Base-by-base conservation (phyloP, 1,140 invertebrate species). In the Marisa cornuarietis region DNA sequence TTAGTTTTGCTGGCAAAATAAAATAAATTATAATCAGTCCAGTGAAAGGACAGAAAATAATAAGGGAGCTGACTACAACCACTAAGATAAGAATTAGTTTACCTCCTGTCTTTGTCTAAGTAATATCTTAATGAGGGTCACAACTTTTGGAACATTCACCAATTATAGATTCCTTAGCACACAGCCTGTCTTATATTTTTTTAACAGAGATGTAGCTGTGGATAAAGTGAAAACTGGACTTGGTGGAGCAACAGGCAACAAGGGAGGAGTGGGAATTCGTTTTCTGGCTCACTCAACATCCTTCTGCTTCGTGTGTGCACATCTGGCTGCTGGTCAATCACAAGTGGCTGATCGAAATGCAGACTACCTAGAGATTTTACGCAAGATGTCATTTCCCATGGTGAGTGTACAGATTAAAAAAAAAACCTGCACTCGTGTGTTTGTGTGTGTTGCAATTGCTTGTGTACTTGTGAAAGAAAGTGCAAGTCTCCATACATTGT, bases 221-320 rank as follows among this genome's bases (percentile, higher is more conserved):
- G 97, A 99, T 91, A 96, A 94, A 82, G 98, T 99, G 0, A 99
- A 99, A 92, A 99, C 98, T 14, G 98, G 98, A 20, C 91, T 99
- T 71, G 98, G 98, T 61, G 98, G 98, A 54, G 95, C 98, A 24
- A 96, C 92, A 8, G 92, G 92, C 49, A 99, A 99, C 88, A 99
- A 99, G 92, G 99, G 99, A 14, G 98, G 95, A n/a, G 96, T 97
- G 78, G 97, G 96, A 3, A 97, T 99, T 84, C 93, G 98, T 82
- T 94, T 99, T 87, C 94, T 97, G 0, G 93, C 98, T 52, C 94
- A 98, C 89, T 96, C 95, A 66, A 97, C 97, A 18, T 99, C 97
- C 4, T 91, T 99, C 80, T 99, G 97, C 90, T 99, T 99, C 92
- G 96, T 99, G 52, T 99, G 98, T 91, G 97, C 98, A 62, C 99